Evolutionary conservation across 2,888 invertebrate species (phyloP).

Genomic region (Spodoptera exigua): DNA sequence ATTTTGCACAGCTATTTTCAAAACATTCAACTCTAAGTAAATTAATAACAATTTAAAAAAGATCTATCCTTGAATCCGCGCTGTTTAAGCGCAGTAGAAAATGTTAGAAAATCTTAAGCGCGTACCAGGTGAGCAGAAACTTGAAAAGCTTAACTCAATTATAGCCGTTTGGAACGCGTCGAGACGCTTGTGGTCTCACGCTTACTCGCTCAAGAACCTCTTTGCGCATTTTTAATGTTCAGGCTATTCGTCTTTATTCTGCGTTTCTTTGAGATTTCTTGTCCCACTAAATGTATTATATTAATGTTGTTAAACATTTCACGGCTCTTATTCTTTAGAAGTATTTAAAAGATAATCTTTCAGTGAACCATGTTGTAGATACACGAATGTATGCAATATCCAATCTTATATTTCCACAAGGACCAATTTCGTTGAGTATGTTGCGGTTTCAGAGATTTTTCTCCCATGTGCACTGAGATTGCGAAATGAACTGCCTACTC

Average conservation of each 20-base stretch:
- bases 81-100: constrained; percentile 25
- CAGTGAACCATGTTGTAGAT: too few species aligned
- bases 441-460: too few species aligned
- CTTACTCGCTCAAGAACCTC: constrained; percentile 66
- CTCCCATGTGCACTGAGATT: too few species aligned
- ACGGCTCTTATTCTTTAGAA: constrained; percentile 1
- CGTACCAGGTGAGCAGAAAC: constrained; percentile 65
- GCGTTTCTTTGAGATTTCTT: constrained; percentile 49
- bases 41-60: constrained; percentile 1
- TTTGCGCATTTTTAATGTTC: constrained; percentile 65
- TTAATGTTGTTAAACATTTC: constrained; percentile 40
- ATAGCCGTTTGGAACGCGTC: constrained; percentile 61
- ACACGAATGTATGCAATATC: too few species aligned
- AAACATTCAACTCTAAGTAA: constrained; percentile 3
- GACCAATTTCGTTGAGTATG: too few species aligned
- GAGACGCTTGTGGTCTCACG: constrained; percentile 68
- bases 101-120: constrained; percentile 16
- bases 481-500: too few species aligned
- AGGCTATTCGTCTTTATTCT: constrained; percentile 52
- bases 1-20: constrained; percentile 24
- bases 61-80: constrained; percentile 6
- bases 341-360: too few species aligned
- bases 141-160: constrained; percentile 77
- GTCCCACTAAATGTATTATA: constrained; percentile 52
- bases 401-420: too few species aligned